Percentiles rank a stretch among this genome's conserved stretches.
Conservation (phyloP, 2,888 invertebrate species). For the Glyphotaelius pellucidus region DNA sequence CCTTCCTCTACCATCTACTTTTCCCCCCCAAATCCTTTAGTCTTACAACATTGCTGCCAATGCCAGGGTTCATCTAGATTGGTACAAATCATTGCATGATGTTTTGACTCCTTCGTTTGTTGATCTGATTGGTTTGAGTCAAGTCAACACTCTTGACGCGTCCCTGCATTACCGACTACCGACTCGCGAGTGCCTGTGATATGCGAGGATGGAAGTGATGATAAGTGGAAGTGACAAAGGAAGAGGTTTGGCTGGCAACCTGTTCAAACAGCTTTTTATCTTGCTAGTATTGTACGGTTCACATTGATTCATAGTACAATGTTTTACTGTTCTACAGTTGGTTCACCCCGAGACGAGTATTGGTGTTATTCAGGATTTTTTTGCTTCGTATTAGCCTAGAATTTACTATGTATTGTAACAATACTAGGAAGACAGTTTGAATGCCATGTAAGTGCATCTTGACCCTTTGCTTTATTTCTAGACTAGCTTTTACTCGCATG, state of each 20-base stretch:
- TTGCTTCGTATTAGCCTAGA: too few species aligned
- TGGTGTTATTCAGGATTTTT: neutral
- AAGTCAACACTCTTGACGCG: neutral
- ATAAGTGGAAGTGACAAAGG: neutral
- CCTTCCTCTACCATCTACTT: too few species aligned
- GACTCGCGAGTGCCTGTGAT: neutral
- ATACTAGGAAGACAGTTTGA: too few species aligned
- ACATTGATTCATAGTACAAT: neutral
- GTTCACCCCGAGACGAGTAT: neutral
- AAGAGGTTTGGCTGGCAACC: neutral
- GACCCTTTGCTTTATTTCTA: too few species aligned
- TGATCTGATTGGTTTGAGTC: neutral
- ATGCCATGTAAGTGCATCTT: too few species aligned
- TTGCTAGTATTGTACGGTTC: neutral
- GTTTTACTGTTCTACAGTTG: neutral
- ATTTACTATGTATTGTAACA: too few species aligned
- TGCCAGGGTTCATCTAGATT: too few species aligned
- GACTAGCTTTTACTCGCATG: too few species aligned
- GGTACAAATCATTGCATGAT: neutral
- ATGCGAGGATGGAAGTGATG: neutral
- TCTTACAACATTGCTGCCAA: too few species aligned
- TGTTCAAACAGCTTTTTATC: slow-evolving; percentile 1
- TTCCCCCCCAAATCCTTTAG: too few species aligned
- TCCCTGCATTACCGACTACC: too few species aligned
- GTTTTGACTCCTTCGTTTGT: neutral